These are phyloP conservation scores for Neofelis nebulosa DNA, from an alignment of 2,113 vertebrate species.

Conservation along the genomic window DNA sequence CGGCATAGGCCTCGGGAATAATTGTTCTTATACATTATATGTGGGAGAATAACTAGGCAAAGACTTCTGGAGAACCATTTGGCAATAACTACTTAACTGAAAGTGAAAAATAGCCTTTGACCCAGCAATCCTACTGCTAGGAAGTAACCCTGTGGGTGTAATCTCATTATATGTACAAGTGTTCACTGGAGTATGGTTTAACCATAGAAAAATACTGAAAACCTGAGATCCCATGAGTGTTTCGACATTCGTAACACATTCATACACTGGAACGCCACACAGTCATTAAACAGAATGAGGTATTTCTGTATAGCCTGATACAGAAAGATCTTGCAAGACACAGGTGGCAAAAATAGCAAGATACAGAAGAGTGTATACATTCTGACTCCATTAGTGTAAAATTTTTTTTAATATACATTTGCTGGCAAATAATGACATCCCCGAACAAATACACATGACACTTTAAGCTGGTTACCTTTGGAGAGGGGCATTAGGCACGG, in stretches of 20 bases:
- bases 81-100: constrained; percentile 17
- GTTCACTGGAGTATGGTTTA: neutral
- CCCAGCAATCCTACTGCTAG: constrained; percentile 28
- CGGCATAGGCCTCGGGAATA: constrained; percentile 16
- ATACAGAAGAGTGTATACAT: constrained; percentile 28
- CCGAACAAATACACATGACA: constrained; percentile 22
- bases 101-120: constrained; percentile 51
- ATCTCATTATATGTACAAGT: constrained; percentile 16
- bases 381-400: constrained; percentile 16
- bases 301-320: constrained; percentile 39
- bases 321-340: constrained; percentile 23
- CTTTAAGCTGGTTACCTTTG: neutral
- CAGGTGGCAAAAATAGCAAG: neutral
- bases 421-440: neutral
- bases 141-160: neutral
- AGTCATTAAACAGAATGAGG: constrained; percentile 42
- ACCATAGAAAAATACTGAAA: constrained; percentile 4
- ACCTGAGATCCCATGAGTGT: neutral
- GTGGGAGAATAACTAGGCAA: neutral
- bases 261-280: constrained; percentile 27
- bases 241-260: constrained; percentile 40
- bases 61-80: constrained; percentile 38
- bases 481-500: neutral
- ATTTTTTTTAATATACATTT: neutral
- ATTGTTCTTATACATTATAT: constrained; percentile 16